Conservation (phyloP, 2,888 invertebrate species). For the Spisula subtruncata region DNA sequence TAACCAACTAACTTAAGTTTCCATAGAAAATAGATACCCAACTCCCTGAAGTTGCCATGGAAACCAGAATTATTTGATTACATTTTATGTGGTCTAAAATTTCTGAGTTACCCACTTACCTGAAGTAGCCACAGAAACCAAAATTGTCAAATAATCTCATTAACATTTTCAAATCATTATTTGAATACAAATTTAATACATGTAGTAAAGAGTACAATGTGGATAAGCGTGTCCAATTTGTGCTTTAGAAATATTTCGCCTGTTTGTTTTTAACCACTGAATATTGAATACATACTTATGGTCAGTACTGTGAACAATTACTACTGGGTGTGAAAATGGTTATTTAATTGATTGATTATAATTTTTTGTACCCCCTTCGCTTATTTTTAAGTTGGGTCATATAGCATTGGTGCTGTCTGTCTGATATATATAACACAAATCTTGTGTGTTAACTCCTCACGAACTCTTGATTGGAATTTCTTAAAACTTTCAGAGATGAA, state of each 20-base stretch:
- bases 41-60: neutral
- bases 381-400: too few species aligned
- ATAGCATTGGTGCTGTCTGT: too few species aligned
- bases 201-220: neutral
- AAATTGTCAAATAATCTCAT: too few species aligned
- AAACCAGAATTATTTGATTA: neutral
- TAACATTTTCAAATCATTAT: neutral
- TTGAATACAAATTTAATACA: neutral
- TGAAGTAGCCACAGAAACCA: neutral
- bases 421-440: too few species aligned
- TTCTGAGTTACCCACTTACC: neutral
- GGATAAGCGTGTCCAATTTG: neutral
- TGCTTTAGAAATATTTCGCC: neutral
- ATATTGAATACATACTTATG: neutral
- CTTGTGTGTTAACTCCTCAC: too few species aligned
- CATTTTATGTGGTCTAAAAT: neutral
- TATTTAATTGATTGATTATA: too few species aligned
- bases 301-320: slow-evolving; percentile 1
- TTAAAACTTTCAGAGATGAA: too few species aligned
- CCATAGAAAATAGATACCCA: too few species aligned
- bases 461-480: too few species aligned
- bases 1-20: neutral
- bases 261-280: too few species aligned
- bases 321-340: neutral
- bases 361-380: too few species aligned